Percentiles rank a stretch among this genome's conserved stretches.
These are phyloP conservation scores for Pampusana beccarii DNA, from an alignment of 2,113 vertebrate species.

Conservation along the genomic window DNA sequence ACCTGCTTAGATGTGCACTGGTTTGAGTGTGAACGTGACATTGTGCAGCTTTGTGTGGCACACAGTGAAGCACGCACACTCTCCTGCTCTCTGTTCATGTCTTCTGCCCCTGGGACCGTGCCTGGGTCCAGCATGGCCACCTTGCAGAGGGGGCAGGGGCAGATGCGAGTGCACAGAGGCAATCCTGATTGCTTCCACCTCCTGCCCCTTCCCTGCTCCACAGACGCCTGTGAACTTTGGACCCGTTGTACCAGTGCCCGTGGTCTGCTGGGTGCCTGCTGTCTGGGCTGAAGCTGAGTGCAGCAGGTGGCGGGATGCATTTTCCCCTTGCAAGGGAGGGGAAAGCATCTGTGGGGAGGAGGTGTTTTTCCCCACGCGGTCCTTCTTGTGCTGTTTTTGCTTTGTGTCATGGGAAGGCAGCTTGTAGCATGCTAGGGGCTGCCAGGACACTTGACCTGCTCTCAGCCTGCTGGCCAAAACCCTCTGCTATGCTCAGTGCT, in stretches of 20 bases:
- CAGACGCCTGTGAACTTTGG: rapidly evolving
- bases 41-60: background rate
- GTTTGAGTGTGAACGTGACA: rapidly evolving
- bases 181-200: background rate
- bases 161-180: rapidly evolving
- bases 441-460: background rate
- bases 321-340: rapidly evolving
- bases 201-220: background rate
- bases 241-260: rapidly evolving
- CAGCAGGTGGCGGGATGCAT: background rate
- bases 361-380: rapidly evolving
- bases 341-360: background rate
- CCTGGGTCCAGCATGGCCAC: background rate
- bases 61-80: background rate
- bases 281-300: background rate
- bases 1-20: background rate
- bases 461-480: background rate
- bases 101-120: too few relatives aligned
- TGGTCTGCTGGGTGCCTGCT: background rate
- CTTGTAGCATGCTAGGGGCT: background rate
- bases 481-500: background rate
- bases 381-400: background rate
- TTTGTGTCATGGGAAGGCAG: background rate
- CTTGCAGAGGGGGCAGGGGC: background rate
- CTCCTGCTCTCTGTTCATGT: background rate